Evolutionary conservation across 1,140 invertebrate genomes (phyloP).

Genomic region (Cydia strobilella): DNA sequence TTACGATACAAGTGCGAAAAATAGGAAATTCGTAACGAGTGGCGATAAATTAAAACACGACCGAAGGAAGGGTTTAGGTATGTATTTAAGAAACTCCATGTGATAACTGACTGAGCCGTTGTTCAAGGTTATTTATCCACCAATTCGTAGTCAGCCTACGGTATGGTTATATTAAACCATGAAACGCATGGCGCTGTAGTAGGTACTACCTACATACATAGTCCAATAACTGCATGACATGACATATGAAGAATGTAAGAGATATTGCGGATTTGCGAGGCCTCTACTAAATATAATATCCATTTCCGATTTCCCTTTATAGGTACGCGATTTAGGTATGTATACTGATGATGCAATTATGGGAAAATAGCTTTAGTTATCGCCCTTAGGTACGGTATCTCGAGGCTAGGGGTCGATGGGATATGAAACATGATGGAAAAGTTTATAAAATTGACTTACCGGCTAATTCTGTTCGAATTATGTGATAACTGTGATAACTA

Average conservation of each 20-base stretch:
- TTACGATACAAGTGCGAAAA: too few relatives aligned
- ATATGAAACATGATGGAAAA: too few relatives aligned
- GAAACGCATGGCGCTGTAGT: neutral
- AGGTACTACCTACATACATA: neutral
- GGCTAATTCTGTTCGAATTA: too few relatives aligned
- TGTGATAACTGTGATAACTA: too few relatives aligned
- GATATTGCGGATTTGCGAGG: conserved; percentile 10
- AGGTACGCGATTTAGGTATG: neutral
- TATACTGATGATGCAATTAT: neutral
- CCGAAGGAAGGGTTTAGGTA: too few relatives aligned
- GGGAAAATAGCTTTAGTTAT: neutral
- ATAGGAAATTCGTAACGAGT: too few relatives aligned
- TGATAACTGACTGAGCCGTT: neutral
- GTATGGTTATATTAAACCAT: conserved; percentile 12
- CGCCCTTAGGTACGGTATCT: neutral
- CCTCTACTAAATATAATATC: neutral
- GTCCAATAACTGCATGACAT: neutral
- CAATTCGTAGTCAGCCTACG: conserved; percentile 12
- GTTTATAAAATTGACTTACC: too few relatives aligned
- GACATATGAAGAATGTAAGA: neutral
- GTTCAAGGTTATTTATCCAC: conserved; percentile 7
- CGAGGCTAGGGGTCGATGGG: too few relatives aligned
- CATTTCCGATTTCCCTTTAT: neutral
- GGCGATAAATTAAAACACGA: too few relatives aligned
- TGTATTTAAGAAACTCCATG: neutral